Conservation (phyloP, 1,140 invertebrate genomes). For the Drosophila pseudoananassae region DNA sequence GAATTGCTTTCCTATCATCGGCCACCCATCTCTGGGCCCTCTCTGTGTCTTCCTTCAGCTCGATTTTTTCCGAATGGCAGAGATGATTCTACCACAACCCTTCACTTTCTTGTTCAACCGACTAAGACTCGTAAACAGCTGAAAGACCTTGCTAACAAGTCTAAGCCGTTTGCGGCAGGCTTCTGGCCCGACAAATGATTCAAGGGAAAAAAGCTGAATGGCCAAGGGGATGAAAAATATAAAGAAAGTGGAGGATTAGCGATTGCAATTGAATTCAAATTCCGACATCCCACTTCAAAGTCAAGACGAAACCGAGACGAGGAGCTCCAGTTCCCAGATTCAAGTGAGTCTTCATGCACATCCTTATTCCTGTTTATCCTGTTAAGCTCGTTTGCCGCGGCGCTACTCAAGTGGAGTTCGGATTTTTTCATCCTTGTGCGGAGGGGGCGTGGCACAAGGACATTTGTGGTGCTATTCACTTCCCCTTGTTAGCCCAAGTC, state of each 20-base stretch:
- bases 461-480: conserved; percentile 18
- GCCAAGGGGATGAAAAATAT: conserved; percentile 17
- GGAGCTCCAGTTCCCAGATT: conserved; percentile 21
- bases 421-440: not conserved
- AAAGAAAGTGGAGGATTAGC: conserved; percentile 38
- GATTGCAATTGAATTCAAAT: conserved; percentile 76
- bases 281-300: conserved; percentile 68
- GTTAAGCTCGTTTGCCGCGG: conserved; percentile 50
- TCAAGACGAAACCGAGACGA: conserved; percentile 65
- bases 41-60: not conserved
- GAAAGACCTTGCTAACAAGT: conserved; percentile 62
- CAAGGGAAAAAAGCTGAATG: conserved; percentile 39
- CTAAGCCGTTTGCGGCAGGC: conserved; percentile 38
- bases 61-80: conserved; percentile 17
- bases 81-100: conserved; percentile 31
- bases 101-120: conserved; percentile 7
- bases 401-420: conserved; percentile 36
- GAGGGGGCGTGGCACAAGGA: conserved; percentile 24
- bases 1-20: conserved; percentile 36
- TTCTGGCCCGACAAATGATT: conserved; percentile 38
- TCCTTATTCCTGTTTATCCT: conserved; percentile 49
- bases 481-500: conserved; percentile 33
- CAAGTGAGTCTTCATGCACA: conserved; percentile 43
- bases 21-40: conserved; percentile 30
- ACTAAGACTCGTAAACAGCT: conserved; percentile 51